phyloP scores from a whole-genome alignment of 1,140 invertebrate genomes.

The Lucilia sericata region DNA sequence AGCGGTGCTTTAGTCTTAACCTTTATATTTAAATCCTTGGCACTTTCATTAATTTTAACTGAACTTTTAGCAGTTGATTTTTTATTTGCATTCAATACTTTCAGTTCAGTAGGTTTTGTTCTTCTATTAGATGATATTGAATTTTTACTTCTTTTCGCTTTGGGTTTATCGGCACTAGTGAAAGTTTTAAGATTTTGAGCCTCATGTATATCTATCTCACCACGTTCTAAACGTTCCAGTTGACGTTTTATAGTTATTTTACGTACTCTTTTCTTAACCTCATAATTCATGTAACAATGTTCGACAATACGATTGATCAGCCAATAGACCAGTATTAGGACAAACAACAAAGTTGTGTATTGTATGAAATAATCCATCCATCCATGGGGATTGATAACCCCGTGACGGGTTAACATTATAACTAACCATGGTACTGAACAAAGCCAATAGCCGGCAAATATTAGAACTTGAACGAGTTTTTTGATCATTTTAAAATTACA shows the following conservation, averaged over 20 bases:
- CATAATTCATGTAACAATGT: not conserved
- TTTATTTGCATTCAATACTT: too few species aligned
- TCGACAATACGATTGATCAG: slow-evolving; percentile 1
- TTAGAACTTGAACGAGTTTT: not conserved
- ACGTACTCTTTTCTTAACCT: not conserved
- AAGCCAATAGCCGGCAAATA: not conserved
- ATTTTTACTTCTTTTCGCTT: not conserved
- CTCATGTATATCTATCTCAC: not conserved
- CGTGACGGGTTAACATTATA: not conserved
- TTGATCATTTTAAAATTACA: not conserved
- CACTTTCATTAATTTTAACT: not conserved
- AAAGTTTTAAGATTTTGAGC: not conserved
- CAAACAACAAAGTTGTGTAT: not conserved
- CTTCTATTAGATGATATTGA: not conserved
- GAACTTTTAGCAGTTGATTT: too few species aligned
- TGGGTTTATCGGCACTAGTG: not conserved
- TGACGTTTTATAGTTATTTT: not conserved
- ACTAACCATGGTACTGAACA: not conserved
- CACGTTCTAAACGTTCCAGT: not conserved
- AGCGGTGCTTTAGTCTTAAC: not conserved
- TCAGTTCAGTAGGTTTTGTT: not conserved
- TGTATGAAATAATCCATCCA: not conserved
- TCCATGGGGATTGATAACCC: not conserved
- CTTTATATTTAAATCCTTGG: not conserved
- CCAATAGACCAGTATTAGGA: not conserved